Percentiles rank a stretch among this genome's conserved stretches.
Conservation (phyloP, 2,113 vertebrate genomes). For the Philantomba maxwellii region DNA sequence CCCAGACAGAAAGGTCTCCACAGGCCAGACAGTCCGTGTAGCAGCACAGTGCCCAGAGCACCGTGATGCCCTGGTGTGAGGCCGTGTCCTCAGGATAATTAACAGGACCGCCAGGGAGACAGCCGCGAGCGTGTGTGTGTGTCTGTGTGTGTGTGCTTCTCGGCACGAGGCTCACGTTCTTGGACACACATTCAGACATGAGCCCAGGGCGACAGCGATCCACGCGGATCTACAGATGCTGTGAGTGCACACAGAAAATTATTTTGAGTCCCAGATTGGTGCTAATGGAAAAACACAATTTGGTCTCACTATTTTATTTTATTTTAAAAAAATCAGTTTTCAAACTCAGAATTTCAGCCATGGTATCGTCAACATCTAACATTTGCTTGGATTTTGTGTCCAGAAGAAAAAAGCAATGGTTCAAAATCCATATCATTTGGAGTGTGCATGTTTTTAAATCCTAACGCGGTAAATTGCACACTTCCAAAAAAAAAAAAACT, state of each 20-base stretch:
- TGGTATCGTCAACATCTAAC: not conserved
- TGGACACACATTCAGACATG: not conserved
- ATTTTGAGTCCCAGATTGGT: not conserved
- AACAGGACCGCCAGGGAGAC: not conserved
- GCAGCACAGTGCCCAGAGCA: constrained; percentile 52
- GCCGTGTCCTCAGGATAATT: not conserved
- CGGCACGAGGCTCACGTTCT: not conserved
- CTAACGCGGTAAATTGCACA: not conserved
- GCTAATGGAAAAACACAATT: not conserved
- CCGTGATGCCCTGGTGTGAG: constrained; percentile 7
- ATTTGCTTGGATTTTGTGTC: not conserved
- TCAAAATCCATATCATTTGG: not conserved
- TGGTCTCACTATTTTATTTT: not conserved
- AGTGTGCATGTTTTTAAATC: not conserved
- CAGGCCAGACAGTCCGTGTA: constrained; percentile 70
- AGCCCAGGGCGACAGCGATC: not conserved
- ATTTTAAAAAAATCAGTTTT: not conserved
- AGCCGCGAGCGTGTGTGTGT: not conserved
- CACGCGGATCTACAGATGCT: not conserved
- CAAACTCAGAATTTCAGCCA: not conserved
- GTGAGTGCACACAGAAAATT: not conserved
- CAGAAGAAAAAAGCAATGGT: not conserved
- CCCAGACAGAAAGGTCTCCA: constrained; percentile 79
- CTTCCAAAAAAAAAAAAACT: not conserved
- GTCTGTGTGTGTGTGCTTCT: not conserved